Evolutionary conservation across 2,888 invertebrate genomes (phyloP).

Genomic region (Ditula angustiorana): DNA sequence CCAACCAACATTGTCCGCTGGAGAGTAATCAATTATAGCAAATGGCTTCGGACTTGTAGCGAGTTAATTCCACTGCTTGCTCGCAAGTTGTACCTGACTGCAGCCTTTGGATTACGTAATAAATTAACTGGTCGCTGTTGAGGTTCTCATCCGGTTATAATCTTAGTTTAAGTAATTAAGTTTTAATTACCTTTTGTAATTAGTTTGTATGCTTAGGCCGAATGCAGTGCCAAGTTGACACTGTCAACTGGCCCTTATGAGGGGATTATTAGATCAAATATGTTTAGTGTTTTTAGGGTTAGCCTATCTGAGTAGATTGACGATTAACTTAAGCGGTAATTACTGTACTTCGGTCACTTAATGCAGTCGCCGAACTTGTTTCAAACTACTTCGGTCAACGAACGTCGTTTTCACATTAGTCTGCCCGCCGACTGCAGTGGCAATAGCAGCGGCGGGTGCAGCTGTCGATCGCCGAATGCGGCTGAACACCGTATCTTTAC

Average conservation of each 20-base stretch:
- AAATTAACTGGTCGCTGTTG: conserved; percentile 4
- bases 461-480: too few species aligned
- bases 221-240: background rate
- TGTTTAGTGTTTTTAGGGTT: too few species aligned
- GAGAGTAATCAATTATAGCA: conserved; percentile 31
- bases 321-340: too few species aligned
- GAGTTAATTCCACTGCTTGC: conserved; percentile 20
- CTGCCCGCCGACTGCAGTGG: too few species aligned
- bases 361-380: too few species aligned
- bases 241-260: background rate
- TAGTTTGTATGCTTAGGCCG: background rate
- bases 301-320: too few species aligned
- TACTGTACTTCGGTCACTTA: too few species aligned
- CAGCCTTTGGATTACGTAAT: conserved; percentile 21
- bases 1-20: conserved; percentile 5
- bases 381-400: too few species aligned
- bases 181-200: background rate
- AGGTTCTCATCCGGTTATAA: background rate
- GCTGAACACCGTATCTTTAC: too few species aligned
- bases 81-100: conserved; percentile 21
- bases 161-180: background rate
- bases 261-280: too few species aligned
- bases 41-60: conserved; percentile 22
- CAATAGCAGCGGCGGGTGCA: too few species aligned
- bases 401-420: too few species aligned